phyloP scores from a whole-genome alignment of 2,888 invertebrate genomes.

The Hipparchia sbordonii region DNA sequence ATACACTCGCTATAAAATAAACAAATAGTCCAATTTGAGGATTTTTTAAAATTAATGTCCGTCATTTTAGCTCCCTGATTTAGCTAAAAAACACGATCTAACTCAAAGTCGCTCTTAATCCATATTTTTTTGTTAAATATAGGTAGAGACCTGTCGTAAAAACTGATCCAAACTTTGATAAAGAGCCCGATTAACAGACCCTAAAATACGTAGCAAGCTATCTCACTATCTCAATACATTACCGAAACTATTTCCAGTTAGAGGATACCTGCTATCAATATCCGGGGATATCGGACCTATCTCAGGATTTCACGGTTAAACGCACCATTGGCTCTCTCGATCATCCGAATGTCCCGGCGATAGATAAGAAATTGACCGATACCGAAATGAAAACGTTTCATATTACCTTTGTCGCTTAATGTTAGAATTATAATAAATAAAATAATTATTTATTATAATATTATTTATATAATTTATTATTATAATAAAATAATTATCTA shows the following conservation, averaged over 20 bases:
- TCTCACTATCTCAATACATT: conserved; percentile 62
- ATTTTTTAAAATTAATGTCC: background rate
- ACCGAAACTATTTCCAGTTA: conserved; percentile 65
- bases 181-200: conserved; percentile 34
- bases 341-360: conserved; percentile 64
- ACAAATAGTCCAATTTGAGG: background rate
- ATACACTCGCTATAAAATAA: too few species aligned
- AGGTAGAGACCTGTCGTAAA: background rate
- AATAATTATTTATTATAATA: too few species aligned
- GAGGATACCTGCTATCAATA: conserved; percentile 77
- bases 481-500: too few species aligned
- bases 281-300: conserved; percentile 71
- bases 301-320: conserved; percentile 79
- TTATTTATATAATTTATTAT: too few species aligned
- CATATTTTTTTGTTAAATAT: background rate
- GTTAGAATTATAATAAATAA: conserved; percentile 4
- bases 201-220: conserved; percentile 36
- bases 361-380: conserved; percentile 77
- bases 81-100: background rate
- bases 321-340: conserved; percentile 71
- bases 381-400: conserved; percentile 60
- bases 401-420: conserved; percentile 44
- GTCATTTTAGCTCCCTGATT: background rate
- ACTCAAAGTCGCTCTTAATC: background rate
- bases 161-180: conserved; percentile 18